Conservation (phyloP, 2,797 vertebrate species). For the Gymnothorax javanicus region DNA sequence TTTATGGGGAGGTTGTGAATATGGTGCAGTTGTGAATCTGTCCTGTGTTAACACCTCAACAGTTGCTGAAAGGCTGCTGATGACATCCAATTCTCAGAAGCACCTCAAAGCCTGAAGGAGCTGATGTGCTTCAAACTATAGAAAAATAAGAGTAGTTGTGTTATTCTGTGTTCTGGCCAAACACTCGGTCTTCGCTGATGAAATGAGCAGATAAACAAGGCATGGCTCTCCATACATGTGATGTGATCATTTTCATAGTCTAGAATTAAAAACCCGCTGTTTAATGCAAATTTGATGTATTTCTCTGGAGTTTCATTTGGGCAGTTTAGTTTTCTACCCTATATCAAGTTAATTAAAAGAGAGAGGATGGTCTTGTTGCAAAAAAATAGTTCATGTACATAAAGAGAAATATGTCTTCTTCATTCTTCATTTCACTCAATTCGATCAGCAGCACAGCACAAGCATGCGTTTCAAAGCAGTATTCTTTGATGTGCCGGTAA, state of each 20-base stretch:
- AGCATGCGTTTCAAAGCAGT: not conserved
- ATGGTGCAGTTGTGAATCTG: constrained; percentile 1
- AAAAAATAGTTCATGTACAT: no score
- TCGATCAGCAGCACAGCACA: not conserved
- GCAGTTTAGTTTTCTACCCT: not conserved
- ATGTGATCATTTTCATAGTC: not conserved
- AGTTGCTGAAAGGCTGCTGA: constrained; percentile 4
- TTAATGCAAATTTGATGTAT: not conserved
- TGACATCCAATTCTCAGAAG: constrained; percentile 14
- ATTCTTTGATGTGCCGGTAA: not conserved
- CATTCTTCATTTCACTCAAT: not conserved
- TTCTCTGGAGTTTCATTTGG: not conserved
- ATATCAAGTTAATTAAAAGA: not conserved
- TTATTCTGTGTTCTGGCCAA: not conserved
- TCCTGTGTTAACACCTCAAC: constrained; percentile 5
- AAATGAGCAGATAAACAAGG: not conserved
- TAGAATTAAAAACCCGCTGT: not conserved
- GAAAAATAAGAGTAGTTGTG: not conserved
- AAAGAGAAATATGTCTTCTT: not conserved
- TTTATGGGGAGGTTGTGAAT: constrained; percentile 3
- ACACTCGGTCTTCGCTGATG: not conserved
- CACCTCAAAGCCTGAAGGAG: not conserved
- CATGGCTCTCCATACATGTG: not conserved
- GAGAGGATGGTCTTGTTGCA: not conserved
- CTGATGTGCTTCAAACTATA: not conserved